Conservation (phyloP, 1,140 invertebrate genomes). For the Caerostris extrusa region DNA sequence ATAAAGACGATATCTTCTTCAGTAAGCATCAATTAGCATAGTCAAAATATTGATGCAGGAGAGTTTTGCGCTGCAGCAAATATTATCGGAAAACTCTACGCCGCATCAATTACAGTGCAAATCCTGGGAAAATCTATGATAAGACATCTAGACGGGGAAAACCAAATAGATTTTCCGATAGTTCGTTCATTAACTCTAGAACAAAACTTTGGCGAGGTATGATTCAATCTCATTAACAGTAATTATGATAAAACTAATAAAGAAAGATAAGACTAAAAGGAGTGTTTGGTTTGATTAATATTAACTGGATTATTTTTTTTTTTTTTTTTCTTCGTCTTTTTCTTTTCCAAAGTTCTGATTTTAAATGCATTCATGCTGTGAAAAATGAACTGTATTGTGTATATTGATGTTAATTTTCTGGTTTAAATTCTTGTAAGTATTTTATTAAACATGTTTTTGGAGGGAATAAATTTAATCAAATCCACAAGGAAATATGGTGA, state of each 20-base stretch:
- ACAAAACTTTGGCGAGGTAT: not conserved
- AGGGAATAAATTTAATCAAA: no score
- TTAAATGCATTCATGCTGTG: not conserved
- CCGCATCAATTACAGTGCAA: slow-evolving; percentile 3
- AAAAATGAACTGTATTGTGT: not conserved
- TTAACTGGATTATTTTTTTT: not conserved
- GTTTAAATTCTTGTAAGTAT: no score
- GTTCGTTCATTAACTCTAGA: not conserved
- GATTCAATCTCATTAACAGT: slow-evolving; percentile 4
- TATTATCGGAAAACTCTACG: slow-evolving; percentile 34
- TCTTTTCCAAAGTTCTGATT: not conserved
- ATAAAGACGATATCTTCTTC: not conserved
- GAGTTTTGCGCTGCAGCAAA: not conserved
- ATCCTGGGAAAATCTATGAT: slow-evolving; percentile 3
- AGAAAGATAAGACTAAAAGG: not conserved
- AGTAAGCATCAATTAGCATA: slow-evolving; percentile 10
- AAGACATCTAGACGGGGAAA: not conserved
- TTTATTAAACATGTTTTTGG: no score
- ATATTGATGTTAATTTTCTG: no score
- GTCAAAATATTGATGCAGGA: slow-evolving; percentile 22
- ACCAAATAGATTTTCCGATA: slow-evolving; percentile 14
- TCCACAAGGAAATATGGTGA: no score
- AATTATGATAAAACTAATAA: slow-evolving; percentile 14
- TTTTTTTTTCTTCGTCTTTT: not conserved
- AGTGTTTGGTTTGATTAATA: not conserved